Evolutionary conservation across 2,113 vertebrate genomes (phyloP).

Genomic region (Campylomormyrus numenius): DNA sequence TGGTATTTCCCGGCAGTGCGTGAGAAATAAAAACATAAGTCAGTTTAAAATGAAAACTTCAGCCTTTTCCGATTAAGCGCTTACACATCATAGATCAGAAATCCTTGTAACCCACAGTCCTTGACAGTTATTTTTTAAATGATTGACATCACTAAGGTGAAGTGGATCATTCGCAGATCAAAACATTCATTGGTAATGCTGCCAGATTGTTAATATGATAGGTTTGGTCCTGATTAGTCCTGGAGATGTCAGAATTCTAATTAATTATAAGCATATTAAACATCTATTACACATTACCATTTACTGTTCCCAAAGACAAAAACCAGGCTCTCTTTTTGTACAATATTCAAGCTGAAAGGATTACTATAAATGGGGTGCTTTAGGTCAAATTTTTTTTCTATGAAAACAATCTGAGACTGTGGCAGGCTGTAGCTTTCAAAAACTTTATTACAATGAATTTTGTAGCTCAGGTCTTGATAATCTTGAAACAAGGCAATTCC

Average conservation of each 20-base stretch:
- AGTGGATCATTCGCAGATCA: background rate
- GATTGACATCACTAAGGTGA: background rate
- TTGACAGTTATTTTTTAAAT: background rate
- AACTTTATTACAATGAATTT: background rate
- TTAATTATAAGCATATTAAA: background rate
- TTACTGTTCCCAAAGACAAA: background rate
- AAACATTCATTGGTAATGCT: background rate
- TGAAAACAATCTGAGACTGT: background rate
- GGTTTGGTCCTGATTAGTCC: background rate
- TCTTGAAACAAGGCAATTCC: background rate
- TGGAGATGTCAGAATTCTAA: background rate
- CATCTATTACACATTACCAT: background rate
- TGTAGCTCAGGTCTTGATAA: background rate
- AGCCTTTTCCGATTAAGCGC: conserved; percentile 1
- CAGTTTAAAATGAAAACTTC: background rate
- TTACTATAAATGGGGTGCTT: background rate
- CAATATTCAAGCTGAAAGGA: background rate
- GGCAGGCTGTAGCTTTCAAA: background rate
- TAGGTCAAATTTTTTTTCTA: background rate
- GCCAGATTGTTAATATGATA: background rate
- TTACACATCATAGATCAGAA: background rate
- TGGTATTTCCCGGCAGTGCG: background rate
- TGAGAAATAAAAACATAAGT: background rate
- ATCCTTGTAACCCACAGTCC: background rate
- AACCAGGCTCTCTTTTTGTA: background rate